A percentile compares a stretch with the other conserved stretches of the same genome.
Conservation (phyloP, 2,113 vertebrate genomes). For the Bucco capensis region DNA sequence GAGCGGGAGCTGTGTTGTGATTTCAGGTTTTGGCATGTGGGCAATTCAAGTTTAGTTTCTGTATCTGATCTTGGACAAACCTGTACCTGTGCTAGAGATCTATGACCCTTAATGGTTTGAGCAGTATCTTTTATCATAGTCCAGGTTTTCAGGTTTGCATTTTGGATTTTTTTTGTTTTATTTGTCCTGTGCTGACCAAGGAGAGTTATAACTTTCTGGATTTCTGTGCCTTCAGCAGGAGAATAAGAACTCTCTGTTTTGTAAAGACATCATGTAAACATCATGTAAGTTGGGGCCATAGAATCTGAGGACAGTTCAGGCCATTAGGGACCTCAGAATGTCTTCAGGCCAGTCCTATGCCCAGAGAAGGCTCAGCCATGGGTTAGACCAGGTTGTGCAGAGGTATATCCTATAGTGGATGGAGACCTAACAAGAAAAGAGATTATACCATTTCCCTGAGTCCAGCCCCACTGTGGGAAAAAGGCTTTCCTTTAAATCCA, state of each 20-base stretch:
- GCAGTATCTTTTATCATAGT: not conserved
- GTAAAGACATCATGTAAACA: not conserved
- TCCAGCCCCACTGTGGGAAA: no score
- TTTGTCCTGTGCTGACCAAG: not conserved
- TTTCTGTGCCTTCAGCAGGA: not conserved
- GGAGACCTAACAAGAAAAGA: not conserved
- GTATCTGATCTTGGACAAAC: not conserved
- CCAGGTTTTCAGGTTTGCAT: not conserved
- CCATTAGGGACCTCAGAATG: not conserved
- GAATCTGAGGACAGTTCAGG: not conserved
- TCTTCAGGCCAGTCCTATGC: not conserved
- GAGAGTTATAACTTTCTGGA: not conserved
- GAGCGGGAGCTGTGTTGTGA: not conserved
- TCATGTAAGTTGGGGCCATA: not conserved
- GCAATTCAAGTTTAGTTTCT: not conserved
- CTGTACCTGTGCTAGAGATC: not conserved
- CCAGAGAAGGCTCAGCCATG: not conserved
- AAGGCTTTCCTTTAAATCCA: not conserved
- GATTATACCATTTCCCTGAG: not conserved
- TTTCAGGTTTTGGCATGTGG: not conserved
- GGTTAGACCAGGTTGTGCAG: not conserved
- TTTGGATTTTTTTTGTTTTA: not conserved
- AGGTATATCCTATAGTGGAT: rapidly evolving
- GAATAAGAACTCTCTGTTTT: not conserved
- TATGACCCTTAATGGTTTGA: not conserved